A percentile compares a stretch with the other conserved stretches of the same genome.
These are phyloP conservation scores for Ploceus nigricollis DNA, from an alignment of 2,113 vertebrate species.

Conservation along the genomic window DNA sequence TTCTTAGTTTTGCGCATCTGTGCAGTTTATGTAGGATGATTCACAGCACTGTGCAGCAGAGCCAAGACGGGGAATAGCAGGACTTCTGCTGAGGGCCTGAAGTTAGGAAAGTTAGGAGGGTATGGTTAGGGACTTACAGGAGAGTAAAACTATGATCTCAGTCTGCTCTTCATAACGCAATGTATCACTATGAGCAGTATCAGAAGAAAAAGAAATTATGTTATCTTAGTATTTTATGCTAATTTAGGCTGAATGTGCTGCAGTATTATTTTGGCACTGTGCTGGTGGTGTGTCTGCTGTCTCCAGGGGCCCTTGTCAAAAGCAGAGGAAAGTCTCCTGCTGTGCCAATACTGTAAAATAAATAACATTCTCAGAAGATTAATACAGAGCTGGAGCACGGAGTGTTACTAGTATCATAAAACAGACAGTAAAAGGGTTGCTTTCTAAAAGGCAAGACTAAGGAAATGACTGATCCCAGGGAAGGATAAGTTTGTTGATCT, in stretches of 20 bases:
- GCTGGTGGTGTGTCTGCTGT: not conserved
- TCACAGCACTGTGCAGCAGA: not conserved
- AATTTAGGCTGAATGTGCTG: not conserved
- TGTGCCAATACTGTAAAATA: slow-evolving; percentile 38
- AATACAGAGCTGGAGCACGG: slow-evolving; percentile 38
- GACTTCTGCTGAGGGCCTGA: not conserved
- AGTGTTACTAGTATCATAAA: slow-evolving; percentile 60
- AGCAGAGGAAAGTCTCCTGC: slow-evolving; percentile 31
- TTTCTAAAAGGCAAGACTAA: slow-evolving; percentile 29
- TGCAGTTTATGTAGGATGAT: not conserved
- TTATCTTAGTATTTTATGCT: not conserved
- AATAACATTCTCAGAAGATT: slow-evolving; percentile 57
- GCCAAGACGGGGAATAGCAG: slow-evolving; percentile 3
- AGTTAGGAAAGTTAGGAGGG: not conserved
- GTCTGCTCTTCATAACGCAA: not conserved
- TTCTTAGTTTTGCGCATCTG: not conserved
- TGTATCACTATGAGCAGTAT: not conserved
- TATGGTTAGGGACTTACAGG: not conserved
- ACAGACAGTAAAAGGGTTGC: not conserved
- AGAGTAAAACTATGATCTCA: not conserved
- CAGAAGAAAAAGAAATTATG: not conserved
- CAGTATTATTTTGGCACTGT: not conserved
- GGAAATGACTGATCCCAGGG: slow-evolving; percentile 26
- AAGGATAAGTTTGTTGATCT: slow-evolving; percentile 28
- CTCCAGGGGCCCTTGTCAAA: not conserved